Percentiles rank a stretch among this genome's conserved stretches.
Evolutionary conservation across 2,888 invertebrate genomes (phyloP).

Genomic region (Agelastica alni): DNA sequence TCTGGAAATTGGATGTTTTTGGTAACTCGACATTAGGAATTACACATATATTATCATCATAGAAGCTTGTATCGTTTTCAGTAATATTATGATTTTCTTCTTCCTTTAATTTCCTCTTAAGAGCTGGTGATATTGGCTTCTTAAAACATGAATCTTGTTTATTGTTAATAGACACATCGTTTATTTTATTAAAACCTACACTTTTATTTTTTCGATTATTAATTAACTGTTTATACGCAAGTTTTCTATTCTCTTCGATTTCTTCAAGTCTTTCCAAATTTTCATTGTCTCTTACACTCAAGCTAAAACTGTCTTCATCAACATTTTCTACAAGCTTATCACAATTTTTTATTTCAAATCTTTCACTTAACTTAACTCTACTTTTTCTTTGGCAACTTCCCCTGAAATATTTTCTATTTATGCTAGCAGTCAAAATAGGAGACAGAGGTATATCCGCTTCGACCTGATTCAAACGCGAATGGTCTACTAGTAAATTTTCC

Average conservation of each 20-base stretch:
- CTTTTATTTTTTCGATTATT: slow-evolving; percentile 12
- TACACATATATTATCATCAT: too few species aligned
- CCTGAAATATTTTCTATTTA: slow-evolving; percentile 25
- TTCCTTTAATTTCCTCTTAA: too few species aligned
- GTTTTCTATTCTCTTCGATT: slow-evolving; percentile 32
- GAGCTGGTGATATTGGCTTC: slow-evolving; percentile 35
- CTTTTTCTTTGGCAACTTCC: slow-evolving; percentile 20
- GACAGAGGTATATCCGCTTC: slow-evolving; percentile 39
- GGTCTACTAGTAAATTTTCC: slow-evolving; percentile 14
- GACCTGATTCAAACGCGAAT: not conserved
- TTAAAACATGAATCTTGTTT: slow-evolving; percentile 39
- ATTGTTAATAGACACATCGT: too few species aligned
- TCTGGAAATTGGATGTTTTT: slow-evolving; percentile 28
- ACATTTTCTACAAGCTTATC: slow-evolving; percentile 7
- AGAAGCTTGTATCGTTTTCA: too few species aligned
- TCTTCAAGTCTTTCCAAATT: slow-evolving; percentile 37
- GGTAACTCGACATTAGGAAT: too few species aligned
- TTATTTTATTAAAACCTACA: too few species aligned
- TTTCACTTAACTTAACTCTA: slow-evolving; percentile 25
- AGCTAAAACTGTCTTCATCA: slow-evolving; percentile 24
- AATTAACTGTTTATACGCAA: slow-evolving; percentile 21
- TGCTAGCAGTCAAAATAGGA: slow-evolving; percentile 42
- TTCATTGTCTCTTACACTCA: slow-evolving; percentile 22
- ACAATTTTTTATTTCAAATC: slow-evolving; percentile 15
- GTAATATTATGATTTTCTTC: too few species aligned